Conservation (phyloP, 2,888 invertebrate species). For the Crossocerus cetratus region DNA sequence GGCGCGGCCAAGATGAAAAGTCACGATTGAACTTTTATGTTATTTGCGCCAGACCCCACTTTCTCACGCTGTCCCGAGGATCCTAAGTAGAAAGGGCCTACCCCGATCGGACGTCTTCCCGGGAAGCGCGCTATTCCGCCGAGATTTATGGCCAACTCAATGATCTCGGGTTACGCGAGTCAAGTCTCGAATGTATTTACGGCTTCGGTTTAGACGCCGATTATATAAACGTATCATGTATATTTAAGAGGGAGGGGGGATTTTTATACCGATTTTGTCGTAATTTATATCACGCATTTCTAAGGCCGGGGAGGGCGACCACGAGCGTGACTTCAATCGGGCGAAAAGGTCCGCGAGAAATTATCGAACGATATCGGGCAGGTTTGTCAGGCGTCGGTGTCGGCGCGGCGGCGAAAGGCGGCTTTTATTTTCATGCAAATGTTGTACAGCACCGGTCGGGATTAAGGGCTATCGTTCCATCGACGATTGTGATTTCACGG, state of each 20-base stretch:
- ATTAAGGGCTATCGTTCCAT: too few species aligned
- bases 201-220: constrained; percentile 3
- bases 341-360: too few species aligned
- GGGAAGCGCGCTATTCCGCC: background rate
- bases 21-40: background rate
- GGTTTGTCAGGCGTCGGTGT: too few species aligned
- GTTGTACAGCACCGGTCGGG: too few species aligned
- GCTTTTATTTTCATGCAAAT: too few species aligned
- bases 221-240: constrained; percentile 4
- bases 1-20: background rate
- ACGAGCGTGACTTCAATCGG: too few species aligned
- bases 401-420: too few species aligned
- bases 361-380: too few species aligned
- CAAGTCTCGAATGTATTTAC: constrained; percentile 23
- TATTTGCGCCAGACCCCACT: background rate
- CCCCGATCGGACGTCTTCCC: too few species aligned
- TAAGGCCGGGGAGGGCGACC: too few species aligned
- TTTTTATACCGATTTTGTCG: constrained; percentile 3
- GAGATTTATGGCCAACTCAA: constrained; percentile 20
- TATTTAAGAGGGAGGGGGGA: background rate
- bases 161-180: background rate
- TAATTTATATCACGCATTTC: background rate
- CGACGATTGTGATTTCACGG: too few species aligned
- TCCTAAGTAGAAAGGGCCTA: background rate
- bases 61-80: constrained; percentile 1